Evolutionary conservation across 2,888 invertebrate genomes (phyloP).

Genomic region (Xanthostigma xanthostigma): DNA sequence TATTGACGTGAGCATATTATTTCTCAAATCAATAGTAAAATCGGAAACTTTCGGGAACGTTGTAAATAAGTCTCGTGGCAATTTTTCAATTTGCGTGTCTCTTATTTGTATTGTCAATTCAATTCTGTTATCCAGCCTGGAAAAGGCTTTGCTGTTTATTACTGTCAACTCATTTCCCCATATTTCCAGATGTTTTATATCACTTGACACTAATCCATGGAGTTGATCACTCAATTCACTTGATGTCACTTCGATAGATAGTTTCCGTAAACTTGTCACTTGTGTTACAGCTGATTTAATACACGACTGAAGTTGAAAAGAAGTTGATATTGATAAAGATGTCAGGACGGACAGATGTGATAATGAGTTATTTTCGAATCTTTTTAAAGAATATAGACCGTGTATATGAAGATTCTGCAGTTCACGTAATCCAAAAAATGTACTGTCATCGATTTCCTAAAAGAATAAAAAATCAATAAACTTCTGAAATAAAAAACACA

Average conservation of each 20-base stretch:
- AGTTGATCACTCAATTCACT: constrained; percentile 58
- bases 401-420: constrained; percentile 62
- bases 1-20: constrained; percentile 63
- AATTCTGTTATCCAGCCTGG: constrained; percentile 55
- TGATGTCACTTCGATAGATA: constrained; percentile 64
- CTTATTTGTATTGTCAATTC: constrained; percentile 64
- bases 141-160: constrained; percentile 62
- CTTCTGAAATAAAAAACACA: too few species aligned
- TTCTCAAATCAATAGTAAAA: constrained; percentile 65
- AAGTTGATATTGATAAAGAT: constrained; percentile 54
- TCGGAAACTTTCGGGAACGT: constrained; percentile 64
- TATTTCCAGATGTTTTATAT: constrained; percentile 65
- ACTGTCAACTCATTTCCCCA: constrained; percentile 57
- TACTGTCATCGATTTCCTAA: constrained; percentile 52
- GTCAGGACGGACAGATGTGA: constrained; percentile 55
- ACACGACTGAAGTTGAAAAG: constrained; percentile 43
- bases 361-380: constrained; percentile 61
- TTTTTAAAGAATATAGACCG: constrained; percentile 53
- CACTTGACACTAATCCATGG: constrained; percentile 59
- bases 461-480: constrained; percentile 8
- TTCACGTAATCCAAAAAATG: constrained; percentile 52
- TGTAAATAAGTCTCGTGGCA: constrained; percentile 66
- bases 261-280: constrained; percentile 55
- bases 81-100: constrained; percentile 59
- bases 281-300: constrained; percentile 55